A percentile compares a stretch with the other conserved stretches of the same genome.
Evolutionary conservation across 1,140 invertebrate genomes (phyloP).

Genomic region (Neodiprion lecontei): DNA sequence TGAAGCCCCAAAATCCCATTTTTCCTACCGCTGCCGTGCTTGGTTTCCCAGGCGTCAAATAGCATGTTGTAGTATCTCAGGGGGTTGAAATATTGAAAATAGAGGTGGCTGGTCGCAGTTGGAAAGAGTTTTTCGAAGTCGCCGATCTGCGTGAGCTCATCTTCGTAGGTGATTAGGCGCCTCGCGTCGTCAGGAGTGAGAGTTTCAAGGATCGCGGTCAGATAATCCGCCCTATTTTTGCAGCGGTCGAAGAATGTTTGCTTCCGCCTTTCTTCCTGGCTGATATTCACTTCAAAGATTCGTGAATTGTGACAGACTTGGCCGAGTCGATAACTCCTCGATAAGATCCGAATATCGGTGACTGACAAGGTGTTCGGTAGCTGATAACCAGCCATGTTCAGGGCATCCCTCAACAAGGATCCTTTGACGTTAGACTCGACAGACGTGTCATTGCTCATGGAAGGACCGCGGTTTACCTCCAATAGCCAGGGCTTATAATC

Average conservation of each 20-base stretch:
- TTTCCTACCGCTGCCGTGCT: constrained; percentile 68
- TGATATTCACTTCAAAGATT: constrained; percentile 53
- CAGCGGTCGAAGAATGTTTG: constrained; percentile 64
- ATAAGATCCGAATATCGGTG: constrained; percentile 48
- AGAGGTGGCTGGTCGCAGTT: constrained; percentile 72
- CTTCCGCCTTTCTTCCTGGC: constrained; percentile 51
- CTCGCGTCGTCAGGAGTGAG: constrained; percentile 86
- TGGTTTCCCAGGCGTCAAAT: constrained; percentile 86
- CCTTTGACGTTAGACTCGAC: constrained; percentile 90
- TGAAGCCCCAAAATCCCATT: constrained; percentile 70
- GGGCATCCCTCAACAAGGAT: constrained; percentile 81
- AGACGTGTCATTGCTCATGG: constrained; percentile 85
- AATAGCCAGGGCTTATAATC: constrained; percentile 89
- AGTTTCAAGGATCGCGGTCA: constrained; percentile 71
- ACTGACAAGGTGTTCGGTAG: constrained; percentile 64
- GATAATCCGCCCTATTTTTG: constrained; percentile 69
- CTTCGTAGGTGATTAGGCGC: constrained; percentile 82
- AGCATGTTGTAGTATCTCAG: constrained; percentile 89
- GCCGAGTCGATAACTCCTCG: constrained; percentile 33
- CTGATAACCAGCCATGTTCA: constrained; percentile 89
- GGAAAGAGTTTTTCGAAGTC: constrained; percentile 87
- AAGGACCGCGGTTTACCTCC: constrained; percentile 93
- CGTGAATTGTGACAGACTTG: constrained; percentile 33
- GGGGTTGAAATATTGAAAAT: constrained; percentile 79
- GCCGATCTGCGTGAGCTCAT: constrained; percentile 79